Evolutionary conservation across 2,888 invertebrate genomes (phyloP), one percentile per base, ranked within the genome.

Genomic region (Girardia tigrina): DNA sequence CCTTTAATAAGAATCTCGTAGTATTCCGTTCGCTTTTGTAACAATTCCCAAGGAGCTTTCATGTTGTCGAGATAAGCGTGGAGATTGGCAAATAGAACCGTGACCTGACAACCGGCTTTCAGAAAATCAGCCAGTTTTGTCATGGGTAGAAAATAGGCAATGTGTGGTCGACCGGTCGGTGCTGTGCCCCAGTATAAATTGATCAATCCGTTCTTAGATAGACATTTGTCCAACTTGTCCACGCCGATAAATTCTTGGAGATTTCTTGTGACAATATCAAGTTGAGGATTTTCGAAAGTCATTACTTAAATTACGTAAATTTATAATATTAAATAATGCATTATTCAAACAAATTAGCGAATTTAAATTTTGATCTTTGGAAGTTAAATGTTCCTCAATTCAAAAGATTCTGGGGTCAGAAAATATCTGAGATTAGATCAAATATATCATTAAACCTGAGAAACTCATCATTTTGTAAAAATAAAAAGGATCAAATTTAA

Each of bases 101-200:
- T 97, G 0, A 91, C 90, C 87, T 94, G 92, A 84, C 92, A 91
- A 23, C 92, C 95, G 74, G 97, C 94, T 82, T 90, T 89, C 26
- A 99, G 86, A 82, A 98, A 97, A 82, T 99, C 98, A 0, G 91
- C 95, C 80, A 99, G 90, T 86, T 99, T 99, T 0, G 91, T 90
- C 91, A 99, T 95, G 0, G 98, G 95, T 0, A 95, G 94, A 85
- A 98, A 97, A 85, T 99, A 99, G 20, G 95, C 98, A 28, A 99
- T 90, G 87, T 99, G 98, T 28, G 98, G 98, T 81, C 90, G 91
- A 1, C 98, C 98, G 0, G 98, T 99, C 0, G 98, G 97, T 0
- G 98, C 98, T 26, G 97, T 95, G 71, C 97, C 97, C 97, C 97
- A 97, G 84, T 97, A 97, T 6, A 97, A 87, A 85, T 90, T 91